A percentile compares a stretch with the other conserved stretches of the same genome.
phyloP scores from a whole-genome alignment of 30 jellyfish, hydroid and myxozoan species.

The Phacellophora camtschatica region DNA sequence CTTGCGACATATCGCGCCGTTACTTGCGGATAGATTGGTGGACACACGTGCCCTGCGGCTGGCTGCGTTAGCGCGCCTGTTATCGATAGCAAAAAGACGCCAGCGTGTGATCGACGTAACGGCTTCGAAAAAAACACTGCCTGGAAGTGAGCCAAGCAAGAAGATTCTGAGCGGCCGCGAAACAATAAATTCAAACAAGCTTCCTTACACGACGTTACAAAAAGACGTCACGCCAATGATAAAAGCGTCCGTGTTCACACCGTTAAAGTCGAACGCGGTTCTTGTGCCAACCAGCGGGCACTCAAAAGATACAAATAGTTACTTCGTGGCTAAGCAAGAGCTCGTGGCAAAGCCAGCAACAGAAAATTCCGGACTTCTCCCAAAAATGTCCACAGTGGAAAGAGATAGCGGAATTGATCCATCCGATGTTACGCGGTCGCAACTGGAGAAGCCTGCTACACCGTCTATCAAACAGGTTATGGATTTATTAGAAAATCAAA shows the following conservation, averaged over 20 bases:
- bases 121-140: slow-evolving; percentile 65
- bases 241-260: not conserved
- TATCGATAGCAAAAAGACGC: slow-evolving; percentile 44
- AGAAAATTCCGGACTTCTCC: slow-evolving; percentile 20
- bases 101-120: slow-evolving; percentile 44
- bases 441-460: slow-evolving; percentile 49
- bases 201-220: not conserved
- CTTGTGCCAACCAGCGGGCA: slow-evolving; percentile 36
- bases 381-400: slow-evolving; percentile 31
- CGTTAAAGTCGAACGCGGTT: not conserved
- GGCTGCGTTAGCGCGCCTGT: slow-evolving; percentile 56
- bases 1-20: slow-evolving; percentile 48
- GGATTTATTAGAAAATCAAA: slow-evolving; percentile 25
- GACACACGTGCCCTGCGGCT: slow-evolving; percentile 46
- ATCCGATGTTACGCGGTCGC: slow-evolving; percentile 79
- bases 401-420: slow-evolving; percentile 39
- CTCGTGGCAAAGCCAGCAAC: slow-evolving; percentile 27
- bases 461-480: slow-evolving; percentile 60
- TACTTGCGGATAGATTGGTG: slow-evolving; percentile 27
- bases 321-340: not conserved
- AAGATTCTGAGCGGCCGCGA: too few species aligned
- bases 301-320: not conserved
- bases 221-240: not conserved
- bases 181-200: not conserved
- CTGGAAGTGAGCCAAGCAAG: not conserved